A percentile compares a stretch with the other conserved stretches of the same genome.
These are phyloP conservation scores for Euspilapteryx auroguttella DNA, from an alignment of 2,888 invertebrate species.

Conservation along the genomic window DNA sequence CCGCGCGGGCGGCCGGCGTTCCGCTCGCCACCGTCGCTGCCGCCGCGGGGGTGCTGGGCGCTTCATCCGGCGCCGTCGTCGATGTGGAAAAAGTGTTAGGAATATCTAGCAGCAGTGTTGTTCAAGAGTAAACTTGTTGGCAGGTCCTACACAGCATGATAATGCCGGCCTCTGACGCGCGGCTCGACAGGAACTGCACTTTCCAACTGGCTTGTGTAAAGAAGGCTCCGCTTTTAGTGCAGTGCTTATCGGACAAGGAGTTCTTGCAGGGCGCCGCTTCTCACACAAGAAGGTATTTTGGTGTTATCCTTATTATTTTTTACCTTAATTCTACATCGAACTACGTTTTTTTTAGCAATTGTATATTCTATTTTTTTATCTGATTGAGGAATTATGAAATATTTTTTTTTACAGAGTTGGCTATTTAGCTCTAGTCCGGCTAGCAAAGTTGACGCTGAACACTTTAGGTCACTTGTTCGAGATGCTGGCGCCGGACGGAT, in stretches of 20 bases:
- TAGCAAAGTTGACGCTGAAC: conserved; percentile 86
- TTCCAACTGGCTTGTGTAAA: conserved; percentile 65
- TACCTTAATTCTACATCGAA: too few relatives aligned
- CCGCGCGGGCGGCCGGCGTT: too few relatives aligned
- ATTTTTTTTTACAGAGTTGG: conserved; percentile 73
- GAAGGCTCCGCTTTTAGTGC: conserved; percentile 50
- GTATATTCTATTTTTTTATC: too few relatives aligned
- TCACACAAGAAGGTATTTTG: conserved; percentile 40
- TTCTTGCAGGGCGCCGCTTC: conserved; percentile 48
- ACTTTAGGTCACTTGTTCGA: conserved; percentile 82
- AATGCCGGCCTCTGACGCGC: conserved; percentile 86
- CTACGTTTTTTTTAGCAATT: too few relatives aligned
- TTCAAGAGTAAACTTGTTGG: too few relatives aligned
- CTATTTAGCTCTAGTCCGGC: conserved; percentile 83
- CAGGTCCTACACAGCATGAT: conserved; percentile 84
- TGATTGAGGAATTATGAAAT: too few relatives aligned
- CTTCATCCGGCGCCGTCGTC: too few relatives aligned
- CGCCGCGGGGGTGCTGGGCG: too few relatives aligned
- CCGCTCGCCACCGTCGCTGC: too few relatives aligned
- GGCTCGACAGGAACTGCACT: conserved; percentile 66
- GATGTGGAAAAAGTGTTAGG: too few relatives aligned
- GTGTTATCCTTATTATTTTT: background rate
- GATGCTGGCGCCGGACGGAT: conserved; percentile 54
- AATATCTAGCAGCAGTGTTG: too few relatives aligned
- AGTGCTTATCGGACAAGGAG: conserved; percentile 46